These are phyloP conservation scores for Leptopterna dolabrata DNA, from an alignment of 2,888 invertebrate species.

Conservation along the genomic window DNA sequence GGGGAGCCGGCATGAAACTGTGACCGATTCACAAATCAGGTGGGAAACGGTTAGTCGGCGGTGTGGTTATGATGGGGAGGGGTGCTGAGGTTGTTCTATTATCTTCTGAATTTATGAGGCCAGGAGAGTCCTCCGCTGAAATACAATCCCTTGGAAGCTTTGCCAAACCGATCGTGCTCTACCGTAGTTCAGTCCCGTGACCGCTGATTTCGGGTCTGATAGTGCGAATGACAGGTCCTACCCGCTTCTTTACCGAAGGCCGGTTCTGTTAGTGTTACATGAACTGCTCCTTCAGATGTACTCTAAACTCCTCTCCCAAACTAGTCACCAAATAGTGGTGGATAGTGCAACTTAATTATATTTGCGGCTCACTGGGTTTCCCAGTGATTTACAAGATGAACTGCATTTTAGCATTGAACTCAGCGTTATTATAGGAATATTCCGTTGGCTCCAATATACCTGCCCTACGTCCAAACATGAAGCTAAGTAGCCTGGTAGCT, in stretches of 20 bases:
- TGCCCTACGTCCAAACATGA: too few species aligned
- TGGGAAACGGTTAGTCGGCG: neutral
- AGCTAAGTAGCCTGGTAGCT: too few species aligned
- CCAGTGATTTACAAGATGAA: too few species aligned
- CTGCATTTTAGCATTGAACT: too few species aligned
- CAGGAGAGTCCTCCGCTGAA: neutral
- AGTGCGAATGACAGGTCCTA: neutral
- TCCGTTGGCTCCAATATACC: too few species aligned
- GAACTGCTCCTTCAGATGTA: neutral
- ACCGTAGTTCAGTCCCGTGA: neutral
- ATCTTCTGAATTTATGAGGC: conserved; percentile 33
- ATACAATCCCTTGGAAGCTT: neutral
- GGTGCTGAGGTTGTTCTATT: conserved; percentile 7
- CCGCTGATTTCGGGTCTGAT: neutral
- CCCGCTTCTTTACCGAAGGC: neutral
- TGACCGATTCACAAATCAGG: conserved; percentile 36
- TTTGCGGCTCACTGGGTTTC: too few species aligned
- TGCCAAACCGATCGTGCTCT: neutral
- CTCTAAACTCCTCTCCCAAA: neutral
- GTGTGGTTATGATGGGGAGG: too few species aligned
- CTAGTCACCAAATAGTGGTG: too few species aligned
- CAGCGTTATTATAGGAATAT: too few species aligned
- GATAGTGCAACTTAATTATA: too few species aligned
- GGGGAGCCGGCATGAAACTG: conserved; percentile 22
- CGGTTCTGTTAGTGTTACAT: neutral